Evolutionary conservation across 2,797 vertebrate genomes (phyloP).

Genomic region (Hoplostethus atlanticus): DNA sequence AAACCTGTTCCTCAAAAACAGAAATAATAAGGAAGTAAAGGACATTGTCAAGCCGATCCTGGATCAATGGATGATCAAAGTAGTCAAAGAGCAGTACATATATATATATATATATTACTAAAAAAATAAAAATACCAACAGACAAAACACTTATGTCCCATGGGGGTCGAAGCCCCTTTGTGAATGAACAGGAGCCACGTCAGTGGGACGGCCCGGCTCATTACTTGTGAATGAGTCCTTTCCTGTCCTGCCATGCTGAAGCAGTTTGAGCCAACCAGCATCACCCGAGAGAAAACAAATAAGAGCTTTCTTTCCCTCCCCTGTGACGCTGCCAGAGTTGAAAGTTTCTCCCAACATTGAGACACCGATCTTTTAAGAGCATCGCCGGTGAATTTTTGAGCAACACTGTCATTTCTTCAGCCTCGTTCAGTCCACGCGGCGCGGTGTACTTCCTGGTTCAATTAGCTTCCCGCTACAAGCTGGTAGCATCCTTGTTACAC

Average conservation of each 20-base stretch:
- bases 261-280: conserved; percentile 72
- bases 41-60: neutral
- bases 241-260: conserved; percentile 81
- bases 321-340: conserved; percentile 19
- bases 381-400: conserved; percentile 10
- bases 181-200: conserved; percentile 75
- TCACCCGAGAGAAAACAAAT: conserved; percentile 74
- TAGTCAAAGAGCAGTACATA: neutral
- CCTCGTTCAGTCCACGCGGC: neutral
- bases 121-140: conserved; percentile 38
- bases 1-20: neutral
- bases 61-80: neutral
- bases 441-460: conserved; percentile 77
- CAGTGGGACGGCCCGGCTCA: conserved; percentile 72
- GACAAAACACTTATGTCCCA: conserved; percentile 42
- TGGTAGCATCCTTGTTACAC: conserved; percentile 85
- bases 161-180: conserved; percentile 64
- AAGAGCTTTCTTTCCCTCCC: conserved; percentile 49
- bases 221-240: conserved; percentile 83
- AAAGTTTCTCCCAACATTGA: conserved; percentile 38
- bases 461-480: conserved; percentile 90
- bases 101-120: neutral
- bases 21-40: too few relatives aligned
- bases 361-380: conserved; percentile 14
- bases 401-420: neutral